Percentiles rank a stretch among this genome's conserved stretches.
These are phyloP conservation scores for Stegodyphus dumicola DNA, from an alignment of 1,140 invertebrate species.

Conservation along the genomic window DNA sequence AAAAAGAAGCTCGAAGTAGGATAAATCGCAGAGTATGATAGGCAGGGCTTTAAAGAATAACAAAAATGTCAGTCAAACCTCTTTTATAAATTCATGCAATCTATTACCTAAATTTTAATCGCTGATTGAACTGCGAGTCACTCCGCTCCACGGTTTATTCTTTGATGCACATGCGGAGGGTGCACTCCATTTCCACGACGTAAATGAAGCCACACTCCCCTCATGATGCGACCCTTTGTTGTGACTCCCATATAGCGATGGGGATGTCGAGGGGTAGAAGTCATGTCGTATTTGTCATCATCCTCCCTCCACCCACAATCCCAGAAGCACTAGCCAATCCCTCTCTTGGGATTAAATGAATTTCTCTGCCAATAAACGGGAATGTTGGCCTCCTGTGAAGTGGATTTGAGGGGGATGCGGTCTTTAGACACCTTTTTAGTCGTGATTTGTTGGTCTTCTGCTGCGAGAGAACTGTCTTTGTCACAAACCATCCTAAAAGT, in stretches of 20 bases:
- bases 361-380: slow-evolving; percentile 43
- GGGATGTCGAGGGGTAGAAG: slow-evolving; percentile 8
- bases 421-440: not conserved
- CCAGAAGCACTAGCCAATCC: slow-evolving; percentile 20
- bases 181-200: slow-evolving; percentile 31
- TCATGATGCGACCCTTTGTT: slow-evolving; percentile 20
- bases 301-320: not conserved
- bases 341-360: slow-evolving; percentile 45
- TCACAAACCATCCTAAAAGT: too few relatives aligned
- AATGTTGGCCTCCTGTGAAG: too few relatives aligned
- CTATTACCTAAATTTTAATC: too few relatives aligned
- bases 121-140: too few relatives aligned
- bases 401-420: too few relatives aligned
- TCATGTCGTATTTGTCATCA: slow-evolving; percentile 55
- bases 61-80: too few relatives aligned
- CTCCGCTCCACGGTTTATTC: not conserved
- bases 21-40: too few relatives aligned
- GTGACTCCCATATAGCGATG: slow-evolving; percentile 22
- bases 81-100: too few relatives aligned
- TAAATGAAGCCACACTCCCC: slow-evolving; percentile 10
- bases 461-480: not conserved
- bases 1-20: too few relatives aligned
- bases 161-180: slow-evolving; percentile 1
- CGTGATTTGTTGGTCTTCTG: not conserved
- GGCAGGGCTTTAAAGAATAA: too few relatives aligned